phyloP scores from a whole-genome alignment of 2,113 vertebrate genomes.

The Cyphomyrus plagiostoma region DNA sequence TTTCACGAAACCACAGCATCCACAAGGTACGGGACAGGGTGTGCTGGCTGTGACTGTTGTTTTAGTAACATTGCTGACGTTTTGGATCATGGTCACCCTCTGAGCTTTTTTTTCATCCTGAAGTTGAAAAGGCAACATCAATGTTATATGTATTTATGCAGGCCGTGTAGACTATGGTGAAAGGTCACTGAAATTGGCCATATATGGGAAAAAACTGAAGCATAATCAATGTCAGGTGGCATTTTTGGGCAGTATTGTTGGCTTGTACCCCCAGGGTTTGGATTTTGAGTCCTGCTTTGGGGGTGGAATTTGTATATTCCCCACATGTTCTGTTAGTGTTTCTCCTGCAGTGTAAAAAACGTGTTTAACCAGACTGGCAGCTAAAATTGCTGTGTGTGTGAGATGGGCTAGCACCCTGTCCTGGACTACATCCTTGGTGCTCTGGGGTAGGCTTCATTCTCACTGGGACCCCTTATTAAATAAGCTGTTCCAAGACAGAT shows the following conservation, averaged over 20 bases:
- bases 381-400: not conserved
- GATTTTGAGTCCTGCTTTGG: not conserved
- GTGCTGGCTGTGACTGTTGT: not conserved
- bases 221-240: not conserved
- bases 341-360: not conserved
- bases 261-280: not conserved
- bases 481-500: not conserved
- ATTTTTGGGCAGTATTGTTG: not conserved
- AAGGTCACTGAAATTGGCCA: not conserved
- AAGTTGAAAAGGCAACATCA: not conserved
- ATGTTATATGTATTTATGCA: not conserved
- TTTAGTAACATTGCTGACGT: not conserved
- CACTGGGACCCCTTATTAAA: not conserved
- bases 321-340: not conserved
- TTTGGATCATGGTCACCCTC: not conserved
- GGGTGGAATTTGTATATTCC: not conserved
- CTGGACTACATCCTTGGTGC: not conserved
- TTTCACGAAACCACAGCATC: not conserved
- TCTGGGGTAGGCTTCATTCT: not conserved
- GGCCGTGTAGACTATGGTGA: not conserved
- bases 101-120: not conserved
- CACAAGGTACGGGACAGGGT: not conserved
- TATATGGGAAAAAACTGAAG: not conserved
- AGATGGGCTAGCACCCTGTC: not conserved
- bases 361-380: not conserved